These are phyloP conservation scores for Anthopleura xanthogrammica DNA, from an alignment of 92 coral and sea anemone species.

Conservation along the genomic window DNA sequence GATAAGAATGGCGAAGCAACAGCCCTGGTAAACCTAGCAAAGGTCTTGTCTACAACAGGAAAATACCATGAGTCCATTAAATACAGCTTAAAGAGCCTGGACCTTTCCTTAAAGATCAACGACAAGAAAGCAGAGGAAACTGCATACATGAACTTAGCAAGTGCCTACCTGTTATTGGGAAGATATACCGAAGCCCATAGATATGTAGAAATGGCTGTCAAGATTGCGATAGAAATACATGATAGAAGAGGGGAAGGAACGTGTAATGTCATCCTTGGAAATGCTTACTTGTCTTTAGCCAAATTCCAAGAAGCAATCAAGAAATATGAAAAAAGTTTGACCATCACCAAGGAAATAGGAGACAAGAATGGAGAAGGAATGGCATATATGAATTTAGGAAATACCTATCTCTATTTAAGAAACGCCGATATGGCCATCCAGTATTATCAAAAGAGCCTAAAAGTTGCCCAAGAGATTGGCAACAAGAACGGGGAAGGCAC, in stretches of 20 bases:
- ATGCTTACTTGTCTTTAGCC: background rate
- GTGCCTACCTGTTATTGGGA: background rate
- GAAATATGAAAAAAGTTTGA: background rate
- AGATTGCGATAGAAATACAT: background rate
- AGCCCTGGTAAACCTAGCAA: background rate
- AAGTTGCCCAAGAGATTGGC: slow-evolving; percentile 1
- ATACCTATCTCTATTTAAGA: background rate
- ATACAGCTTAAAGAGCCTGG: background rate
- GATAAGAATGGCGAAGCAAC: background rate
- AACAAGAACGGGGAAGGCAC: background rate
- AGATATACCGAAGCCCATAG: background rate
- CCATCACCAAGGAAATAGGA: slow-evolving; percentile 1
- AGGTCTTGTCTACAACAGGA: background rate
- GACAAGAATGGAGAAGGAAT: slow-evolving; percentile 18
- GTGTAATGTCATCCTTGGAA: background rate
- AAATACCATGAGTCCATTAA: background rate
- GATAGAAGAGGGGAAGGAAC: background rate
- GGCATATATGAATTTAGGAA: slow-evolving; percentile 22
- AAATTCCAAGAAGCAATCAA: background rate
- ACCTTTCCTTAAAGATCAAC: background rate
- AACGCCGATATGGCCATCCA: background rate
- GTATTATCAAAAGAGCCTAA: background rate
- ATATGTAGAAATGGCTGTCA: background rate
- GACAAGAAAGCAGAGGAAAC: background rate
- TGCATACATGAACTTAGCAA: background rate